These are phyloP conservation scores for Pristis pectinata DNA, from an alignment of 2,797 vertebrate species.

Conservation along the genomic window DNA sequence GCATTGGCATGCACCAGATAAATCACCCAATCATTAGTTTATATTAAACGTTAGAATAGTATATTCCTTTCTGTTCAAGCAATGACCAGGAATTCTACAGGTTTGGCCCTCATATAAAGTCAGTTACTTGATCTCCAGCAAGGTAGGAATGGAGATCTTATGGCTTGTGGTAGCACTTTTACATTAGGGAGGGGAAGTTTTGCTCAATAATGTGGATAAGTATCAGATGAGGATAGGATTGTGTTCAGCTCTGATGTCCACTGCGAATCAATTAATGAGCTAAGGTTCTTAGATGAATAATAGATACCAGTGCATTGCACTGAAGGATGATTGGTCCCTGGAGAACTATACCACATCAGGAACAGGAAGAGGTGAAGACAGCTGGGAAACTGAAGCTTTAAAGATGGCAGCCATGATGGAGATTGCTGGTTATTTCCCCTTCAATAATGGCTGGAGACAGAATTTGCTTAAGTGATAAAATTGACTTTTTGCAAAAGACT, in stretches of 20 bases:
- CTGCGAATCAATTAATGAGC: background rate
- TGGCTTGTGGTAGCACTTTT: background rate
- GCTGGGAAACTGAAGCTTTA: background rate
- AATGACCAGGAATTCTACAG: background rate
- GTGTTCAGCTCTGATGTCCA: background rate
- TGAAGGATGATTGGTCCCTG: background rate
- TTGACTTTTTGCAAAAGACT: background rate
- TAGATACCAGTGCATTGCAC: background rate
- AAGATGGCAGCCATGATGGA: background rate
- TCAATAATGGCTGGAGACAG: background rate
- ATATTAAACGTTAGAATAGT: no score
- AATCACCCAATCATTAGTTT: background rate
- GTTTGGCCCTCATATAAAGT: background rate
- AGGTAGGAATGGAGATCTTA: background rate
- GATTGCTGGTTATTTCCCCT: background rate
- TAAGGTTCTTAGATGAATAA: background rate
- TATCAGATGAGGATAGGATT: background rate
- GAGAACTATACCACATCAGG: background rate
- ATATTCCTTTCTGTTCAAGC: background rate
- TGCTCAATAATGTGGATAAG: background rate
- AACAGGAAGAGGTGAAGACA: background rate
- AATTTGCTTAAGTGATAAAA: background rate
- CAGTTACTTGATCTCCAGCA: background rate
- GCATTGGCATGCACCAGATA: background rate
- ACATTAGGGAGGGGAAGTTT: background rate